phyloP scores from a whole-genome alignment of 2,797 vertebrate genomes.

The Helarctos malayanus region DNA sequence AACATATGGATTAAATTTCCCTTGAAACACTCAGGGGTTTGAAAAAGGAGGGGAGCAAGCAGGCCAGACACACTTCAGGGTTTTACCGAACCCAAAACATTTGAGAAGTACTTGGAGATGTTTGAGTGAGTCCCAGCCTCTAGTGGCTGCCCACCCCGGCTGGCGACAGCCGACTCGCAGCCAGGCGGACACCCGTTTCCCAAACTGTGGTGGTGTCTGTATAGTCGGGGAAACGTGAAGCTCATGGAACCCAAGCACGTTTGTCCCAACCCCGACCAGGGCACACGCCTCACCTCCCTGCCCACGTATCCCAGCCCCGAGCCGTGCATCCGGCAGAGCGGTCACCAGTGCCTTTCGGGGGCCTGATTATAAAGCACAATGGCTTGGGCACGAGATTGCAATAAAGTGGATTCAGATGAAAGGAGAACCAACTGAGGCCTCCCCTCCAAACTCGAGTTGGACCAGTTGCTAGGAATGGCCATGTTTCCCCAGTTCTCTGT shows the following conservation, averaged over 20 bases:
- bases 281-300: neutral
- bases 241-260: neutral
- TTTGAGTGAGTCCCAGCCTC: constrained; percentile 63
- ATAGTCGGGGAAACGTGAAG: neutral
- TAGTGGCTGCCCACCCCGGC: constrained; percentile 31
- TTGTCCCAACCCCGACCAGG: neutral
- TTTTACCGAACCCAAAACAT: constrained; percentile 56
- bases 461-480: neutral
- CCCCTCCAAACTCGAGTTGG: neutral
- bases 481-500: neutral
- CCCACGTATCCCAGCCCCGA: neutral
- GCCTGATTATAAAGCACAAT: neutral
- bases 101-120: constrained; percentile 68
- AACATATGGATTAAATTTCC: constrained; percentile 82
- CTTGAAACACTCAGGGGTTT: constrained; percentile 70
- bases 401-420: neutral
- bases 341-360: neutral
- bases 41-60: constrained; percentile 49
- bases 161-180: neutral
- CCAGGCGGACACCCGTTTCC: constrained; percentile 1
- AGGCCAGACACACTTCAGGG: constrained; percentile 67
- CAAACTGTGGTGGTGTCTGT: neutral
- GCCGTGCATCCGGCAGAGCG: neutral
- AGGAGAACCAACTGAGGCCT: neutral
- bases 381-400: neutral